A percentile compares a stretch with the other conserved stretches of the same genome.
Conservation (phyloP, 2,113 vertebrate genomes). For the Hystrix cristata region DNA sequence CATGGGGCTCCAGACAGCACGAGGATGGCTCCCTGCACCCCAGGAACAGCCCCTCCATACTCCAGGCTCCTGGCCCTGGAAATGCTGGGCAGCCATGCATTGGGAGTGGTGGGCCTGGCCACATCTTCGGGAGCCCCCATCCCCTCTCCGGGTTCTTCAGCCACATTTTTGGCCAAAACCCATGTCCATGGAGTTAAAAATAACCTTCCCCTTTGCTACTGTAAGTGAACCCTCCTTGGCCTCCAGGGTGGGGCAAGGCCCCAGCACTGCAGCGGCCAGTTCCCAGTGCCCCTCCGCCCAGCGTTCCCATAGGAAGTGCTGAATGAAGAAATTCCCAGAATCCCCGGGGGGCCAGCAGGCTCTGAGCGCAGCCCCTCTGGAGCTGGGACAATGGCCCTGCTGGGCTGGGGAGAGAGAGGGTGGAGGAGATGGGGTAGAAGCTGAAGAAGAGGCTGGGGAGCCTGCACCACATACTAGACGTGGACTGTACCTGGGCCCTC, state of each 20-base stretch:
- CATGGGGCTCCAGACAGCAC: background rate
- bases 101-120: background rate
- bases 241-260: slow-evolving; percentile 82
- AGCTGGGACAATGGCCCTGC: slow-evolving; percentile 84
- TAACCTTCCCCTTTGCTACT: slow-evolving; percentile 68
- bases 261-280: slow-evolving; percentile 69
- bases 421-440: background rate
- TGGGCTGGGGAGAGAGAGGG: slow-evolving; percentile 41
- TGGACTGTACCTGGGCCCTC: background rate
- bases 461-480: background rate
- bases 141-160: background rate
- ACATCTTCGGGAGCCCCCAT: background rate
- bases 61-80: background rate
- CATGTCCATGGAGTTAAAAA: slow-evolving; percentile 81
- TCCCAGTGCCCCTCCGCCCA: slow-evolving; percentile 82
- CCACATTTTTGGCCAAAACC: slow-evolving; percentile 78
- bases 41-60: background rate
- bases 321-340: slow-evolving; percentile 89
- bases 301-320: slow-evolving; percentile 90
- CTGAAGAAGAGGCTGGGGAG: background rate
- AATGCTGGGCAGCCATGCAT: background rate
- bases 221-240: slow-evolving; percentile 77
- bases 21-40: background rate
- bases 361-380: slow-evolving; percentile 83
- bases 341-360: slow-evolving; percentile 82